A percentile compares a stretch with the other conserved stretches of the same genome.
These are phyloP conservation scores for Orchesella flavescens DNA, from an alignment of 2,888 invertebrate genomes.

Conservation along the genomic window DNA sequence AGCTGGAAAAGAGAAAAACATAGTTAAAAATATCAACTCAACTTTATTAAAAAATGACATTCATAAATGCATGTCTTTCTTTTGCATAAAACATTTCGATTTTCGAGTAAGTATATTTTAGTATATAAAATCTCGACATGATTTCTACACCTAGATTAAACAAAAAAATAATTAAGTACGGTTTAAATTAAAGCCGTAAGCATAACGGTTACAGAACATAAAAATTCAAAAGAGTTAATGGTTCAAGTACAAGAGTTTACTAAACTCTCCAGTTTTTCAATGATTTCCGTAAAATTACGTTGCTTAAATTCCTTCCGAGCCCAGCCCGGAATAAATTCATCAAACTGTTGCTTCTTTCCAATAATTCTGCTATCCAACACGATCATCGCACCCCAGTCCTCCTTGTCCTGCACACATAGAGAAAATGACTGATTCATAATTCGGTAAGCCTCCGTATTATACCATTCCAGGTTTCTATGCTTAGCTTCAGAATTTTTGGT, in stretches of 20 bases:
- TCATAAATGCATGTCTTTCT: too few species aligned
- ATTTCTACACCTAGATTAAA: too few species aligned
- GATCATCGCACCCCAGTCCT: slow-evolving; percentile 60
- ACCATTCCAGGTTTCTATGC: slow-evolving; percentile 20
- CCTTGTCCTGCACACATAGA: slow-evolving; percentile 43
- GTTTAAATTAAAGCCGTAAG: too few species aligned
- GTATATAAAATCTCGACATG: too few species aligned
- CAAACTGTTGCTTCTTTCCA: not conserved
- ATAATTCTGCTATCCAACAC: slow-evolving; percentile 57
- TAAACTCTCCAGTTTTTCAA: not conserved
- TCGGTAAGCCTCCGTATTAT: slow-evolving; percentile 51
- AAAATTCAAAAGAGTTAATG: too few species aligned
- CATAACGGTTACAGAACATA: too few species aligned
- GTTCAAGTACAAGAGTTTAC: not conserved
- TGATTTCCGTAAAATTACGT: not conserved
- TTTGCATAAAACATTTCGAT: too few species aligned
- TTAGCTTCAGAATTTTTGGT: not conserved
- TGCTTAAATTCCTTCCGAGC: not conserved
- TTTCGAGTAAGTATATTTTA: too few species aligned
- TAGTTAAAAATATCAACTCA: too few species aligned
- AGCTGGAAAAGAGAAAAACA: too few species aligned
- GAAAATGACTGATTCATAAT: slow-evolving; percentile 62
- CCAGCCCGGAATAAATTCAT: not conserved
- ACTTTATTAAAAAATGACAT: too few species aligned
- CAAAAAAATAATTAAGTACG: too few species aligned